Evolutionary conservation across 2,797 vertebrate species (phyloP).

Genomic region (Toxotes lorentzi): DNA sequence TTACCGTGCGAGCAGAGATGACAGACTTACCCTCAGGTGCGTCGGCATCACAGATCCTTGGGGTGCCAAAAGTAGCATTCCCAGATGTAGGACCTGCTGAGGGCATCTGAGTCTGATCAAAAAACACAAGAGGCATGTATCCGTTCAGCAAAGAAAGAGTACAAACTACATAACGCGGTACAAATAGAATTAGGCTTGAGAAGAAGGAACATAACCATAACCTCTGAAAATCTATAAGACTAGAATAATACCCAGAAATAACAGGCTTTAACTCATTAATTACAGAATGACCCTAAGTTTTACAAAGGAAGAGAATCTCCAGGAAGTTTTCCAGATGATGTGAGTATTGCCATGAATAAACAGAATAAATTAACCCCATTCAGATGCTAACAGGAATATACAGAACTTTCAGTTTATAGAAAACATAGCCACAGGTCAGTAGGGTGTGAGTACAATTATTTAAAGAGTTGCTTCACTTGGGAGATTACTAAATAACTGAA

Average conservation of each 20-base stretch:
- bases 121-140: constrained; percentile 39
- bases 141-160: constrained; percentile 33
- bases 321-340: background rate
- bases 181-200: background rate
- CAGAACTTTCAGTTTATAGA: background rate
- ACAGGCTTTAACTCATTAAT: background rate
- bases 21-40: constrained; percentile 92
- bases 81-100: constrained; percentile 70
- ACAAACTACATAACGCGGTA: background rate
- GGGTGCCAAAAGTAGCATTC: constrained; percentile 83
- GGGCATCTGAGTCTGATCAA: constrained; percentile 84
- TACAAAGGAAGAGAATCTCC: background rate
- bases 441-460: background rate
- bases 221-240: constrained; percentile 3
- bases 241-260: background rate
- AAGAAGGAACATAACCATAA: background rate
- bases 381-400: background rate
- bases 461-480: background rate
- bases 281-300: background rate
- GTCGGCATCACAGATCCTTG: constrained; percentile 92
- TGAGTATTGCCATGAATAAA: background rate
- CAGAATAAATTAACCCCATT: background rate
- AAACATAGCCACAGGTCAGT: background rate
- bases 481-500: background rate
- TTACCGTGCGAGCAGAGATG: constrained; percentile 44